These are phyloP conservation scores for Eumerus sabulonum DNA, from an alignment of 2,888 invertebrate species.

Conservation along the genomic window DNA sequence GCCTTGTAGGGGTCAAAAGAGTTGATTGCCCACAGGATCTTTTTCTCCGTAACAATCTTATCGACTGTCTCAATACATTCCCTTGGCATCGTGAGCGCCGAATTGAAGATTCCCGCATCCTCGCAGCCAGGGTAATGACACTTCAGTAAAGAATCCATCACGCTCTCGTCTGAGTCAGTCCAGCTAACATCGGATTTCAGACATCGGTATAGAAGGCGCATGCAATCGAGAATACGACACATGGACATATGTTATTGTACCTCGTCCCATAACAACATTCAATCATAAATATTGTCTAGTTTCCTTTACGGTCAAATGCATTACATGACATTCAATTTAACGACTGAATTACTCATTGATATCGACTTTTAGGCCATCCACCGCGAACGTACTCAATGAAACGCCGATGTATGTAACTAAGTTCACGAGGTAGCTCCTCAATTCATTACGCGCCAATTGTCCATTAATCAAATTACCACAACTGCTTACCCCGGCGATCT, in stretches of 20 bases:
- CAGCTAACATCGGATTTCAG: no score
- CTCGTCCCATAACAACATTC: conserved; percentile 14
- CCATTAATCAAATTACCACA: conserved; percentile 65
- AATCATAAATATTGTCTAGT: conserved; percentile 44
- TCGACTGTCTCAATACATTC: no score
- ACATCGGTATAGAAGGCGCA: no score
- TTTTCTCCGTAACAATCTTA: no score
- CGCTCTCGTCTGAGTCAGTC: no score
- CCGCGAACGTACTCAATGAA: conserved; percentile 15
- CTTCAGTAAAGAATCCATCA: no score
- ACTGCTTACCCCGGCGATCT: conserved; percentile 50
- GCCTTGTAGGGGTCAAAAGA: no score
- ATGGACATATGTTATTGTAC: conserved; percentile 30
- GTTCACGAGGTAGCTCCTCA: conserved; percentile 2
- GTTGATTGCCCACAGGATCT: no score
- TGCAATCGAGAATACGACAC: conserved; percentile 4
- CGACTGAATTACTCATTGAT: conserved; percentile 54
- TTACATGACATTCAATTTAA: conserved; percentile 28
- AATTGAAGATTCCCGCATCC: no score
- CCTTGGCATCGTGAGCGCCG: no score
- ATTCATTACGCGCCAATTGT: conserved; percentile 63
- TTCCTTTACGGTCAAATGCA: conserved; percentile 39
- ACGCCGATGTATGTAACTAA: neutral
- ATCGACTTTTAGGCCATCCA: conserved; percentile 53
- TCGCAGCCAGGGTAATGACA: no score